Evolutionary conservation across 2,113 vertebrate genomes (phyloP).

Genomic region (Cynoglossus semilaevis): DNA sequence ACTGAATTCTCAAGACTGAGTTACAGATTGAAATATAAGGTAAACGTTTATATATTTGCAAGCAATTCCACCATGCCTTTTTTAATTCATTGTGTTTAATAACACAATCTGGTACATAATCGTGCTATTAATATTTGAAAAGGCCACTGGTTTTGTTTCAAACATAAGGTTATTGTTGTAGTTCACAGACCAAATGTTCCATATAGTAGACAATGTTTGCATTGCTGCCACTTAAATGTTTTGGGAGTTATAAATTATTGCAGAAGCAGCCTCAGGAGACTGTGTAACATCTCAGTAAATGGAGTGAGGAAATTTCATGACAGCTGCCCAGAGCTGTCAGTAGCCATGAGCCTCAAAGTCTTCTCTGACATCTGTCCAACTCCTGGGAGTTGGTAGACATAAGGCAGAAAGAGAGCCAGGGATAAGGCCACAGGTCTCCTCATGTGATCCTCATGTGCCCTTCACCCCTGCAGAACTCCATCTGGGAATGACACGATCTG

Average conservation of each 20-base stretch:
- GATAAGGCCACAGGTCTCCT: constrained; percentile 29
- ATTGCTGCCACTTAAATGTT: too few species aligned
- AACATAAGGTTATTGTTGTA: too few species aligned
- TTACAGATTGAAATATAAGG: too few species aligned
- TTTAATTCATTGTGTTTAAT: constrained; percentile 36
- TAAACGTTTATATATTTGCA: too few species aligned
- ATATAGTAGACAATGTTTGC: too few species aligned
- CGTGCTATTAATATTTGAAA: constrained; percentile 60
- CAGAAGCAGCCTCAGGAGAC: too few species aligned
- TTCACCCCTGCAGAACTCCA: background rate
- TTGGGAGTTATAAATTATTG: too few species aligned
- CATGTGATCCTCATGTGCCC: constrained; percentile 53
- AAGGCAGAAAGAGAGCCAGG: constrained; percentile 6
- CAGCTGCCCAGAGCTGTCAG: constrained; percentile 21
- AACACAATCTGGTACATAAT: constrained; percentile 53
- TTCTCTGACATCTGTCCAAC: constrained; percentile 7
- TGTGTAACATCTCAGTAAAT: too few species aligned
- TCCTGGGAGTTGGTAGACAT: constrained; percentile 13
- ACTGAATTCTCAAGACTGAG: too few species aligned
- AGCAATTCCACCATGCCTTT: too few species aligned
- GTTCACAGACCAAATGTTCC: too few species aligned
- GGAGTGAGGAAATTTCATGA: constrained; percentile 1
- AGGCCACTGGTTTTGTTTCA: constrained; percentile 51
- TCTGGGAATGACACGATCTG: too few species aligned
- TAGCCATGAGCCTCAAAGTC: constrained; percentile 6